Evolutionary conservation across 64 coral and sea anemone species (phyloP), one percentile per base, ranked within the genome.

Genomic region (Orbicella faveolata): DNA sequence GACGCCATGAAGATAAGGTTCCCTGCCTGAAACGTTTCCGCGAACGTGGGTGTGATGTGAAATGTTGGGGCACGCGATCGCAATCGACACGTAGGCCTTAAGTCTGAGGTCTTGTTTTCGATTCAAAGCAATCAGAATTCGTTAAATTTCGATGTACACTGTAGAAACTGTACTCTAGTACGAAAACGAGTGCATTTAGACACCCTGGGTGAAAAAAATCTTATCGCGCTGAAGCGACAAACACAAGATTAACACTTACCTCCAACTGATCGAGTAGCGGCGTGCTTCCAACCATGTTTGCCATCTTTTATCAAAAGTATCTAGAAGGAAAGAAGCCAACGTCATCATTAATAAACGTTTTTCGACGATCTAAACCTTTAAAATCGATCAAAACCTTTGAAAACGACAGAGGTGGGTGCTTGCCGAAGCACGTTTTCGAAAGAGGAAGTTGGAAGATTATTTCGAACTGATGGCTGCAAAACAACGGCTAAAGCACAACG

Each of bases 31-130:
- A 53, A 85, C 9, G 34, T 36, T 35, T 26, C 23, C 62, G 61
- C 35, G 62, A 83, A 39, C 20, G 75, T 78, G 80, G 57, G 80
- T 67, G 80, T 78, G 36, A 76, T 76, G 64, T 23, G 16, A 18
- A 67, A 21, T 19, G 20, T 7, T 4, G 18, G 21, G 21, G 21
- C 21, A 70, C 21, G 25, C 25, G 21, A 26, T 10, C 67, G 25
- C 10, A 70, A n/a, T 17, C 64, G 23, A 7, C 44, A 48, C 44
- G 3, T 48, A 48, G 5, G 44, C 44, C 2, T 48, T 0, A 48
- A 48, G 44, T 48, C 44, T 6, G 7, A 48, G 44, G 44, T 48
- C 44, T 48, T 14, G 9, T 59, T 59, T 59, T 59, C 55, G 10
- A 16, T 15, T 59, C 6, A 59, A 59, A 59, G 15, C 55, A 9